Evolutionary conservation across 2,888 invertebrate genomes (phyloP), one percentile per base, ranked within the genome.

Genomic region (Imbricaverruca yamaguchii): DNA sequence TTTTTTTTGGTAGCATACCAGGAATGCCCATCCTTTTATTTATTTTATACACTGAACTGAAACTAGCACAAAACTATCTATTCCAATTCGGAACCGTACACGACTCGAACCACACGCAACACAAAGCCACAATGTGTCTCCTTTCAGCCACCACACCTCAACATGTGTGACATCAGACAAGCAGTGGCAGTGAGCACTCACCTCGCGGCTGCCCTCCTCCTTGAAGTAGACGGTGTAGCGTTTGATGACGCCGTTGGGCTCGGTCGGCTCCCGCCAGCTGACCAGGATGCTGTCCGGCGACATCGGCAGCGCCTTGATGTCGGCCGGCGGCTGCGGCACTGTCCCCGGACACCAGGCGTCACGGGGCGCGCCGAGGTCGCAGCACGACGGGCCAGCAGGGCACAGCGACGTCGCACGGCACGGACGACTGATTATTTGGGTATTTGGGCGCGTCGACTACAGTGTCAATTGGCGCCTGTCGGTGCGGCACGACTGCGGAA

Each of bases 321-420:
- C 94, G 83, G 94, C 93, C 78, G 97, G 97, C 13, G 95, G 92
- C 89, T 96, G 96, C 67, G 97, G 97, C 83, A 94, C 97, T 97
- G 86, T 56, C 86, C 86, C 83, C 15, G 81, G 81, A 83, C 83
- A 67, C 23, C 67, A 77, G 23, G 23, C 65, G 23, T n/a, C 9
- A 13, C 25, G 55, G 63, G 80, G 39, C 39, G 39, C 39, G 39
- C 4, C 39, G 39, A 39, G 39, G 39, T 39, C 39, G 39, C 39
- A 39, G 2, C 2, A 39, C 39, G 39, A 39, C 4, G 4, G 39
- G 39, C 2, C 39, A 39, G 39, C 39, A 39, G 39, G 39, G 39
- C 4, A 69, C 80, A 56, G 81, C 69, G 21, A 63, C 80, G 18
- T 56, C 65, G 56, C 80, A 56, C 23, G 59, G 8, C 8, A 18